Base-by-base conservation (phyloP, 2,797 vertebrate species). In the Channallabes apus region DNA sequence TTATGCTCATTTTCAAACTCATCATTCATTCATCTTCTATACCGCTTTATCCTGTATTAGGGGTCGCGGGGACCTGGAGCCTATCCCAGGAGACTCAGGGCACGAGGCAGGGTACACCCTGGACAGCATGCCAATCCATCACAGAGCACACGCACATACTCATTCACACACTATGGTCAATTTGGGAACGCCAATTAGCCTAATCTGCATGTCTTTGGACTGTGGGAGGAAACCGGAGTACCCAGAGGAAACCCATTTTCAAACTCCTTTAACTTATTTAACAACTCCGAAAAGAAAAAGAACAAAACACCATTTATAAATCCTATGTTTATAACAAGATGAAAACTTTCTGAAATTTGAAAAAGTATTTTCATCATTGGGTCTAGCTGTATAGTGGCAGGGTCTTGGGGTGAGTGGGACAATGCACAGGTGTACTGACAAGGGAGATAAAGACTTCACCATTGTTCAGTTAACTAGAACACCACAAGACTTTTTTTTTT, bases 351-450 rank as follows among this genome's bases (percentile, higher is more conserved):
- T 65, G 54, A 80, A 22, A 72, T 80, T 72, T 78, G 56, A 61
- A 62, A 12, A 59, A 83, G 82, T 64, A 69, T 65, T 80, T 75
- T 73, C 46, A 84, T 56, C 71, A 84, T 84, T 54, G n/a, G 65
- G 64, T 62, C 67, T 80, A 27, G 67, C 82, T 84, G 59, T 80
- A 61, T 87, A 68, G 62, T 76, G 78, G 69, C 77, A 69, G 86
- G 86, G 86, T 87, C 86, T 87, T 87, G 68, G 64, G 86, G 87
- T 86, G 87, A 90, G 87, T 90, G 86, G 89, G 89, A 90, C 89
- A 90, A 86, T 79, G 87, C 87, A 69, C 89, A 90, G 89, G 89
- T 90, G 89, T 87, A 86, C 87, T 90, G 87, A 90, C 89, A 88
- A 86, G 89, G 89, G 89, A 90, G 84, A 90, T 90, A 86, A 87